Conservation (phyloP, 1,140 invertebrate genomes). For the Drosophila serrata region DNA sequence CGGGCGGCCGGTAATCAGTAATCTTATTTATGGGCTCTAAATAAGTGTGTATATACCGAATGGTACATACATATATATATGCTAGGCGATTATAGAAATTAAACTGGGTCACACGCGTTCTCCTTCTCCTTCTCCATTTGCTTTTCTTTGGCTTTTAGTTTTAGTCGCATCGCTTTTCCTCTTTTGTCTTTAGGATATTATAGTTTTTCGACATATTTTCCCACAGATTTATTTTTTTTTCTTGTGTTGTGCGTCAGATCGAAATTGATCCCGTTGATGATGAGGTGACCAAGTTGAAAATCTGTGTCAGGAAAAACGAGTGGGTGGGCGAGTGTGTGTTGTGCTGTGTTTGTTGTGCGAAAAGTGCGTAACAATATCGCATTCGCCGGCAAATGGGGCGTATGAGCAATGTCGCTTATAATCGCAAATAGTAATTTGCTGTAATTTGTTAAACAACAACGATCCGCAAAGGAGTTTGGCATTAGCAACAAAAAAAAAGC, state of each 20-base stretch:
- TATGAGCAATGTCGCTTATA: conserved; percentile 44
- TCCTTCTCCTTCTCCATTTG: neutral
- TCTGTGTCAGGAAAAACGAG: conserved; percentile 24
- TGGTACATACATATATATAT: too few relatives aligned
- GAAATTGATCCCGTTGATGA: conserved; percentile 52
- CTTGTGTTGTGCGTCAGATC: conserved; percentile 40
- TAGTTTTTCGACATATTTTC: neutral
- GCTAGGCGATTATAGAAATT: conserved; percentile 41
- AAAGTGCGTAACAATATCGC: conserved; percentile 23
- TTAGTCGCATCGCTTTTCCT: neutral
- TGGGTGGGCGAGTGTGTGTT: conserved; percentile 24
- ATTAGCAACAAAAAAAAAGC: conserved; percentile 25
- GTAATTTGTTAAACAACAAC: conserved; percentile 61
- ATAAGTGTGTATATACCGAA: conserved; percentile 30
- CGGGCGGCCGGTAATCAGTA: conserved; percentile 64
- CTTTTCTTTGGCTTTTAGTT: conserved; percentile 8
- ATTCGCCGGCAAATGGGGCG: conserved; percentile 52
- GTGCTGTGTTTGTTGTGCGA: neutral
- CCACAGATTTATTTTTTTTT: too few relatives aligned
- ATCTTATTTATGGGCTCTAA: conserved; percentile 76
- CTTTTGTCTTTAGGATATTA: conserved; percentile 25
- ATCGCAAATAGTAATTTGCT: conserved; percentile 47
- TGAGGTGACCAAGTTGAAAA: conserved; percentile 16
- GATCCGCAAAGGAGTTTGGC: conserved; percentile 9
- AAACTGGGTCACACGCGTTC: conserved; percentile 73